Evolutionary conservation across 1,140 invertebrate species (phyloP), one percentile per base, ranked within the genome.

Genomic region (Aphelenchoides besseyi): DNA sequence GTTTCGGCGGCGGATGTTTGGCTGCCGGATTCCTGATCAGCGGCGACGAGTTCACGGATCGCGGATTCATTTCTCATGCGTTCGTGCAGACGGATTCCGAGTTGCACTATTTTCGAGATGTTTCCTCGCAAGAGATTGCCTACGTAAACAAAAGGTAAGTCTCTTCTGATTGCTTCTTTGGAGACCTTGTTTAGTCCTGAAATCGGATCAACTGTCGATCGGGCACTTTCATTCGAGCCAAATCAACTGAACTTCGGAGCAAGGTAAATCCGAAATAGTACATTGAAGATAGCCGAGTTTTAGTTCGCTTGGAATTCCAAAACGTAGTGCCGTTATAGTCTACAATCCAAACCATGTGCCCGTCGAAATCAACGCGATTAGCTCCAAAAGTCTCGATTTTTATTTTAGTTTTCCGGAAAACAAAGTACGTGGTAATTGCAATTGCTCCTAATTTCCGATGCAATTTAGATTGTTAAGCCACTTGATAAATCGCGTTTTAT

Each of bases 41-140:
- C 41, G 41, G 41, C 41, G 41, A 48, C 12, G 41, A 48, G 23
- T 12, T 16, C 62, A 29, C 5, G 5, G 16, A 36, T 36, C 5
- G 41, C 1, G 75, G 70, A 18, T 32, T 59, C n/a, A 61, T 80
- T 53, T 77, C 79, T 12, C 76, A 80, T 67, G 89, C 88, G 73
- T 90, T 90, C 81, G 88, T 90, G 74, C 89, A 90, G 84, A 89
- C 89, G 84, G 89, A 89, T 82, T 89, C 88, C 80, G 89, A 90
- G 78, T 87, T 90, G 74, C 88, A 88, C 79, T 90, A 90, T 82
- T 86, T 90, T 82, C 87, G 89, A 80, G 89, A 89, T 83, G 61
- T 75, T 36, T 78, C 79, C n/a, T 59, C 76, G 5, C 77, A 71
- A 32, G 76, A 78, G 41, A 36, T 87, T 87, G 70, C 85, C 88